Base-by-base conservation (phyloP, 1,140 invertebrate genomes). In the Megalopta genalis region DNA sequence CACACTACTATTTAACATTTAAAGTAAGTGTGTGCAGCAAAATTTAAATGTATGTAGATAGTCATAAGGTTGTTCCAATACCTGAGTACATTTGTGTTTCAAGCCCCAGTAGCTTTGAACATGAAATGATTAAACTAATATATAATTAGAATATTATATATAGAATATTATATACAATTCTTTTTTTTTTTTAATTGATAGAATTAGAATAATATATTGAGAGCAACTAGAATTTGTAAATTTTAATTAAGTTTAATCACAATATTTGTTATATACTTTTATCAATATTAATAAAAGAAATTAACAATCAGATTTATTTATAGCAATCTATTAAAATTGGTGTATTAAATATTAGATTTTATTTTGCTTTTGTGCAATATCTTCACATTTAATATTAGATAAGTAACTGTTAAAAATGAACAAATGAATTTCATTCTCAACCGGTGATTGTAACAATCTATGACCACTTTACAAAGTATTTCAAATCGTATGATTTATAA, bases 21-120 rank as follows among this genome's bases (percentile, higher is more conserved):
- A 49, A 39, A 74, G 32, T 14, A 76, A 64, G 54, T 68, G 69
- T 82, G 68, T 69, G 60, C 42, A 73, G 54, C n/a, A 46, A 73
- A 64, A 75, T 59, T 78, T 74, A 27, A 63, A 63, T 70, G 67
- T 82, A 62, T 2, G 16, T 68, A 82, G 57, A 67, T 81, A 66
- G 62, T 83, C 63, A 78, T 78, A 18, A 86, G 70, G 75, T 86
- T 77, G 77, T 86, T 86, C 21, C 69, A 85, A 74, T 82, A 85
- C 69, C 62, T 85, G 66, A 85, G 59, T 60, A 81, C 54, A 80
- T n/a, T 65, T 52, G 7, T 77, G 21, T 77, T 67, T 72, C 23
- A 37, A 25, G 52, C 27, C 57, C 12, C 27, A 60, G 69, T 62
- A 37, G 14, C 16, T 69, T 77, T 21, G 32, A 64, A 42, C 37